Evolutionary conservation across 2,888 invertebrate species (phyloP), one percentile per base, ranked within the genome.

Genomic region (Volucella inflata): DNA sequence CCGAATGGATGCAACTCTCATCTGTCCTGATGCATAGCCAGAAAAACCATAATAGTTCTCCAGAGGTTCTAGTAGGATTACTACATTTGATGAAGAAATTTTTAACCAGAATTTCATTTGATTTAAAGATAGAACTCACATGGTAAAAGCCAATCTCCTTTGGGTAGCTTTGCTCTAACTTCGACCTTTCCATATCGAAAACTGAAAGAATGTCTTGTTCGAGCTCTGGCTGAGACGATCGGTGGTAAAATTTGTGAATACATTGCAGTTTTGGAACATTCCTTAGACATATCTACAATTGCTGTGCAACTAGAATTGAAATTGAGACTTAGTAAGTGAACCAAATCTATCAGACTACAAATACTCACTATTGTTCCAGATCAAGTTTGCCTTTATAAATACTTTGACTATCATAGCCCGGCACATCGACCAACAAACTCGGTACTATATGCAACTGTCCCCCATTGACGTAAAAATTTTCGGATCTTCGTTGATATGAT

Each of bases 131-230:
- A 36, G 9, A 42, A 88, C 88, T 92, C 92, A 96, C 96, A 93
- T 65, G 97, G 96, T 89, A 95, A 94, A 16, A 96, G 92, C 97
- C 96, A 96, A 89, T 96, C 95, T 0, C 96, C 96, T 85, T 93
- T 93, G 0, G 96, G 96, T 21, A 97, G 89, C 90, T 95, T 95
- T 0, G 96, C 96, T 21, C 94, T 93, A 2, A 96, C 92, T 89
- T 95, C 94, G 12, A 96, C 92, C 48, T 92, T 93, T 11, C 96
- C 96, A 89, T 95, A 96, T 10, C 93, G 93, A 88, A 96, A 96
- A 6, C 93, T 93, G 88, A 96, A 95, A 0, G 91, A 92, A 48
- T 94, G 92, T 88, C 93, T 94, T 1, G 95, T 95, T 48, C 93
- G 94, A 12, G 96, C 88, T 65, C 94, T 93, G 0, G 94, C 95